Base-by-base conservation (phyloP, 2,888 invertebrate species). In the Beris chalybata region DNA sequence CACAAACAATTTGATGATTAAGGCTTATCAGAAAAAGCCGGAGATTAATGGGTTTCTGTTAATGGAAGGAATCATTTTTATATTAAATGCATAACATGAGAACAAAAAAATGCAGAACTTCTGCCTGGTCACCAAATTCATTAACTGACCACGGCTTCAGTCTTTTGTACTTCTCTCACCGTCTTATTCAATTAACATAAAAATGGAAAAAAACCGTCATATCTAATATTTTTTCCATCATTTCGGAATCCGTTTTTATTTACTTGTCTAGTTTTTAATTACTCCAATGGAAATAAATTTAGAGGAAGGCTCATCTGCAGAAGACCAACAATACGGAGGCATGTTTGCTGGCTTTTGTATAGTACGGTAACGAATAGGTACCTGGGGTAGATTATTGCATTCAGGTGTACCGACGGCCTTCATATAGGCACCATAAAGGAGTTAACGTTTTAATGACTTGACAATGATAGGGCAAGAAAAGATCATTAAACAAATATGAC, bases 401-500 rank as follows among this genome's bases (percentile, higher is more conserved):
- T 57, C 57, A 57, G 44, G 29, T 38, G 55, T 38, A 38, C 9
- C 38, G 38, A 38, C 38, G 1, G 38, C 38, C 38, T 38, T 38
- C 38, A 7, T 9, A 38, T 38, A 38, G 38, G 38, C 38, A 59
- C 48, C 47, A 61, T 38, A 56, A 47, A 61, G 63, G 67, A 67
- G 56, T 55, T 56, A 67, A 67, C 61, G 29, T 61, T 63, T 67
- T 67, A 67, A 67, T 67, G 67, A 64, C 63, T 67, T 63, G 67
- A 63, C 67, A 64, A 67, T 67, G 67, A 67, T 67, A 63, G 56
- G 63, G 61, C 61, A 61, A 61, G 61, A 61, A 61, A 61, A 66
- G 47, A 64, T 67, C 63, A 67, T 67, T 67, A 67, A 67, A 67
- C 67, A 67, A 67, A 67, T 63, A 67, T 67, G 67, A 67, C 67